Conservation (phyloP, 2,888 invertebrate species). For the Geotrupes spiniger region DNA sequence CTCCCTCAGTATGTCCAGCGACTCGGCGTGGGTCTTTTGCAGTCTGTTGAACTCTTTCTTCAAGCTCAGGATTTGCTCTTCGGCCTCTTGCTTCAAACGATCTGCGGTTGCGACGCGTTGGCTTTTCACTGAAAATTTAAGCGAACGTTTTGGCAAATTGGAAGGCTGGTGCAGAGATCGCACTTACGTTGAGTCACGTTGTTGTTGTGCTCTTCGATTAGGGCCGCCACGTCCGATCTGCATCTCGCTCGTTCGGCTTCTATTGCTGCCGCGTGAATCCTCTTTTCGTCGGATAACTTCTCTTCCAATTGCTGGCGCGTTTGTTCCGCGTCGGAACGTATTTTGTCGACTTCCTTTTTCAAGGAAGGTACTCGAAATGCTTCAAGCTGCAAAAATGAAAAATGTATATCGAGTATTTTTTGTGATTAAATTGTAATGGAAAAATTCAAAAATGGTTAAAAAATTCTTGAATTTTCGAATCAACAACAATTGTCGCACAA, state of each 20-base stretch:
- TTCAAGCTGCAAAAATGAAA: constrained; percentile 54
- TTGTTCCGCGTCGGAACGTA: constrained; percentile 50
- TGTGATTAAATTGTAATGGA: background rate
- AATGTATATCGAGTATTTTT: background rate
- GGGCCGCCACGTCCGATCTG: constrained; percentile 39
- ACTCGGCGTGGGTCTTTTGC: constrained; percentile 44
- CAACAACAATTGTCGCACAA: no score
- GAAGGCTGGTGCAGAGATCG: background rate
- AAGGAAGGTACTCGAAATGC: constrained; percentile 59
- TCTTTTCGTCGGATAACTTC: constrained; percentile 46
- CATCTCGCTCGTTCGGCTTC: constrained; percentile 44
- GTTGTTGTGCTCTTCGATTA: constrained; percentile 39
- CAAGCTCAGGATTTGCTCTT: constrained; percentile 40
- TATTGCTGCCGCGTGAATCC: constrained; percentile 41
- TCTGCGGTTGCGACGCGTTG: constrained; percentile 41
- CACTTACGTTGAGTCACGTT: constrained; percentile 43
- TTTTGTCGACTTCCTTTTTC: constrained; percentile 52
- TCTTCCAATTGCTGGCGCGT: constrained; percentile 52
- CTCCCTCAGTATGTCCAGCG: constrained; percentile 46
- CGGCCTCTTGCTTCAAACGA: constrained; percentile 37
- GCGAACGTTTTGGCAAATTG: background rate
- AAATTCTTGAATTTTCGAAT: no score
- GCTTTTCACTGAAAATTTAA: constrained; percentile 45
- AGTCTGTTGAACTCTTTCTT: constrained; percentile 42
- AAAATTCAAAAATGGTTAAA: no score